Base-by-base conservation (phyloP, 2,888 invertebrate genomes). In the Euplagia quadripunctaria region DNA sequence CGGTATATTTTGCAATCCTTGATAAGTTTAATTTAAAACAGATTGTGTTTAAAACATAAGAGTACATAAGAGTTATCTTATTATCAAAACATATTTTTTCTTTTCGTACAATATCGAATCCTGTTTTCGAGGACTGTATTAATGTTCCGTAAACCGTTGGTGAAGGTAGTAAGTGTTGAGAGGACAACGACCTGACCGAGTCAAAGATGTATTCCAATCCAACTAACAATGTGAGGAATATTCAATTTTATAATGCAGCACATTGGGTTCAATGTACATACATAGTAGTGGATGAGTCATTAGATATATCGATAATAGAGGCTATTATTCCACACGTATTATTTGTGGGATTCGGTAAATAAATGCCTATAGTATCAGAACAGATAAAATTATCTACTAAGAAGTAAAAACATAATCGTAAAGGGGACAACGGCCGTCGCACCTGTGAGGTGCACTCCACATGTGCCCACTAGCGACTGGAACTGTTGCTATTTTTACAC, bases 361-460 rank as follows among this genome's bases (percentile, higher is more conserved):
- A 65, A 51, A 75, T 72, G 70, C 9, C 42, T 63, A 68, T 52
- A 49, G 55, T 73, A 74, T 67, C 31, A 52, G 31, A 55, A 61
- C 20, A 68, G 17, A 52, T 71, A 64, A 79, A 64, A 68, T 71
- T 46, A n/a, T 61, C 43, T 52, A 64, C 61, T 52, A 41, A 67
- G 65, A 75, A 41, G 73, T 71, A 74, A 75, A 81, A 80, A 71
- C 71, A 67, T 69, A 66, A 83, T 83, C 82, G 88, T 83, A 85
- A 87, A 87, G 91, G 87, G 92, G 91, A 92, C 93, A 92, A 91
- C 92, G 94, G 90, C 90, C 94, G 90, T 87, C 90, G 91, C 93
- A 95, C 95, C 95, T 95, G 95, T 91, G 93, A 94, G 94, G 94
- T 94, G 94, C 93, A 94, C 86, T 89, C 90, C 90, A 91, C 92